Evolutionary conservation across 2,113 vertebrate species (phyloP), one percentile per base, ranked within the genome.

Genomic region (Caranx melampygus): DNA sequence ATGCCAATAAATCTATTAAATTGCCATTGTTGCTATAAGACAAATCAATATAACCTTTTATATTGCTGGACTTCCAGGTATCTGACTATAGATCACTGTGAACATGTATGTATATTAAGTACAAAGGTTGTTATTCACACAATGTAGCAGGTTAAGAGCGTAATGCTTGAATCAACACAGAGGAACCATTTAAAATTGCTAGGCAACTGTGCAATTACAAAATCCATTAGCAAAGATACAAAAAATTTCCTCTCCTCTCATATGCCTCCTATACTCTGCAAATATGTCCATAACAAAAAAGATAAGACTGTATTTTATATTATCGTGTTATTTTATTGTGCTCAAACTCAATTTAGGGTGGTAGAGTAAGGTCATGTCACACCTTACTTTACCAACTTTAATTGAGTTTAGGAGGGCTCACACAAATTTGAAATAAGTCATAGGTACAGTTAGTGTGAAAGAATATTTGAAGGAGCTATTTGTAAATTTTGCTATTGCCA

Each of bases 211-310:
- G 71, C 77, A 87, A 83, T 89, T 91, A 84, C 79, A 82, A 76
- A 88, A 90, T 81, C 83, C 83, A 92, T 93, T 91, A 91, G 80
- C 55, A 70, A 79, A 75, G 44, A 76, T 31, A 57, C 49, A 4
- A 13, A 75, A 69, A 75, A 72, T 42, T 47, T 67, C 12, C 58
- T 69, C 52, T 79, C 47, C 62, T 75, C 55, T 58, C 21, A 45
- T 34, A 49, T 79, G 35, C 49, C 51, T 37, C 55, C 68, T 72
- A 16, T 75, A 57, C 71, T 42, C 37, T 75, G 40, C 63, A 87
- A 82, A 89, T 89, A 57, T 74, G 71, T 87, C 73, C 81, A 21
- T 85, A 79, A 83, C 81, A 75, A 63, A 84, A 89, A 83, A 65
- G 82, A 84, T 87, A 72, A 54, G 34, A 74, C 51, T 80, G 89